Evolutionary conservation across 2,113 vertebrate genomes (phyloP).

Genomic region (Apodemus speciosus): DNA sequence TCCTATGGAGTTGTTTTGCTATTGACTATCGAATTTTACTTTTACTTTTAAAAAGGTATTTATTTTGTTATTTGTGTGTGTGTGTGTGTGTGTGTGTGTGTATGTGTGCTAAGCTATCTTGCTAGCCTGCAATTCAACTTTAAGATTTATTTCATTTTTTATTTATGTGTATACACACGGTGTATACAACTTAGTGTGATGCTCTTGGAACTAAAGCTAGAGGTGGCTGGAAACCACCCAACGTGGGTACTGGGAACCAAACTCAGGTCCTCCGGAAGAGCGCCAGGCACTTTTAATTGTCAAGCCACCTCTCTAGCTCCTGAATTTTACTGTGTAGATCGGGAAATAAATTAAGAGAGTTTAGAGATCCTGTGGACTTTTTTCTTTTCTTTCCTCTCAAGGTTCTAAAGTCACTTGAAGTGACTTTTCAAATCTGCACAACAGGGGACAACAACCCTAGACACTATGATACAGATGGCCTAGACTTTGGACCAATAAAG

Average conservation of each 20-base stretch:
- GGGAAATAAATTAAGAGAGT: background rate
- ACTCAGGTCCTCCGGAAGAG: background rate
- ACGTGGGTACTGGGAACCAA: background rate
- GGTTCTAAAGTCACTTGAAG: background rate
- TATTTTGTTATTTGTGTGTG: background rate
- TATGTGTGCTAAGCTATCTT: background rate
- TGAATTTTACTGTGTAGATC: background rate
- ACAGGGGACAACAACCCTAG: background rate
- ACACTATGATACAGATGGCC: fast-evolving
- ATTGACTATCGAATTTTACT: background rate
- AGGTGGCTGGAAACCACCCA: background rate
- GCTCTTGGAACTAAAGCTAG: too few relatives aligned
- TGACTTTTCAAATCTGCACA: background rate
- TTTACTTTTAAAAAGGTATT: background rate
- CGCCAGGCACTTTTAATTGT: too few relatives aligned
- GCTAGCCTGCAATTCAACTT: background rate
- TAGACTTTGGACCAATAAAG: background rate
- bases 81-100: background rate
- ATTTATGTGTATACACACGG: too few relatives aligned
- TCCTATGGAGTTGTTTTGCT: background rate
- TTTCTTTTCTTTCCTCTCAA: background rate
- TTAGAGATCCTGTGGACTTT: background rate
- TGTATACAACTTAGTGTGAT: background rate
- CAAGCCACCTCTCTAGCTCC: background rate
- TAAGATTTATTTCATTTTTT: background rate